phyloP scores from a whole-genome alignment of 1,140 invertebrate species.

The Cydia splendana region DNA sequence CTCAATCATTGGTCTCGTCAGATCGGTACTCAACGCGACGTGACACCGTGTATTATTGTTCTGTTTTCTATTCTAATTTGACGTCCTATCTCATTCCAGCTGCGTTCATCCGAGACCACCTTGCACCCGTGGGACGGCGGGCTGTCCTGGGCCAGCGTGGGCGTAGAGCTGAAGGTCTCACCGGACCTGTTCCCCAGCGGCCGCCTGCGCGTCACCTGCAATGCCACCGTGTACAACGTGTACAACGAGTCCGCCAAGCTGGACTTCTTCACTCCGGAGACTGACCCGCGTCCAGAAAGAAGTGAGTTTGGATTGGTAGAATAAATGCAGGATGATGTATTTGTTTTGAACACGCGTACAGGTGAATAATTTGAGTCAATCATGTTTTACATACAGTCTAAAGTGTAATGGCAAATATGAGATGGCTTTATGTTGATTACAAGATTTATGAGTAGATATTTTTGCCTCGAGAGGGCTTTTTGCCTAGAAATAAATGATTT shows the following conservation, averaged over 20 bases:
- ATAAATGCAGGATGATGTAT: background rate
- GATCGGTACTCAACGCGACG: no score
- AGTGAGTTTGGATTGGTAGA: conserved; percentile 49
- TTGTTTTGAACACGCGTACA: no score
- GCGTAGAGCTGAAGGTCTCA: conserved; percentile 60
- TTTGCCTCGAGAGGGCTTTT: no score
- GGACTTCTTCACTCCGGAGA: conserved; percentile 73
- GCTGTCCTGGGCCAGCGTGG: conserved; percentile 54
- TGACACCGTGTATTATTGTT: no score
- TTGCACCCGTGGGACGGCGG: conserved; percentile 60
- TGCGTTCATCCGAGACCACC: conserved; percentile 62
- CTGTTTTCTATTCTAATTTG: no score
- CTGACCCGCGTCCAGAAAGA: conserved; percentile 70
- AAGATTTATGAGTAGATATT: no score
- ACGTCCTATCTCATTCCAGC: conserved; percentile 42
- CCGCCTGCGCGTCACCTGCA: conserved; percentile 60
- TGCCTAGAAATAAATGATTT: no score
- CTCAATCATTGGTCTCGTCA: no score
- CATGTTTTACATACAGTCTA: no score
- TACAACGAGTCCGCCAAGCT: conserved; percentile 61
- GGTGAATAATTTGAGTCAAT: no score
- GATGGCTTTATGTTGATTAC: no score
- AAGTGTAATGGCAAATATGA: no score
- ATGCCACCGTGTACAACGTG: conserved; percentile 60
- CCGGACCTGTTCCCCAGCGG: conserved; percentile 60